These are phyloP conservation scores for Streptopelia turtur DNA, from an alignment of 2,797 vertebrate genomes.

Conservation along the genomic window DNA sequence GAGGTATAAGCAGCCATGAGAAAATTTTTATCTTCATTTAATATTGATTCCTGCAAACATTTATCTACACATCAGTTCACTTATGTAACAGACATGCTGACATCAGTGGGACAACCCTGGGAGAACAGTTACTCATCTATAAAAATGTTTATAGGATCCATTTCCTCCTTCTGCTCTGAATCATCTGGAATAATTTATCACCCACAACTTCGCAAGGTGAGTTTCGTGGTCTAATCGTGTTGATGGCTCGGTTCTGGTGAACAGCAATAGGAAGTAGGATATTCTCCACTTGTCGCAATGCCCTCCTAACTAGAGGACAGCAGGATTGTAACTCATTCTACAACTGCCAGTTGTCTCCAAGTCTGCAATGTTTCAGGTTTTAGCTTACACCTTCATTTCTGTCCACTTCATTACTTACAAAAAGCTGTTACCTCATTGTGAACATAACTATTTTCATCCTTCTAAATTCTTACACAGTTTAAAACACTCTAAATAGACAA, in stretches of 20 bases:
- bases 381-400: neutral
- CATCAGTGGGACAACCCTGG: neutral
- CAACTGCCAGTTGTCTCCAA: neutral
- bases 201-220: neutral
- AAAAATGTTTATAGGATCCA: neutral
- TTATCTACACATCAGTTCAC: neutral
- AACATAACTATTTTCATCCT: neutral
- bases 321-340: neutral
- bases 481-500: neutral
- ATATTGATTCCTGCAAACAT: constrained; percentile 11
- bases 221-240: neutral
- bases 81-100: constrained; percentile 14
- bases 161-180: constrained; percentile 42
- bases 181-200: constrained; percentile 11
- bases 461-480: neutral
- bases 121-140: constrained; percentile 32
- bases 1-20: neutral
- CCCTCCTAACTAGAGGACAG: neutral
- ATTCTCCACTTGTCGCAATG: neutral
- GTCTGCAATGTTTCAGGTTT: neutral
- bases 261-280: neutral
- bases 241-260: neutral
- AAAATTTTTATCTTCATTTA: constrained; percentile 7
- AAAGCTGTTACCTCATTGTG: neutral
- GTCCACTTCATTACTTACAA: neutral